Conservation (phyloP, 2,113 vertebrate species). For the Erinaceus europaeus region DNA sequence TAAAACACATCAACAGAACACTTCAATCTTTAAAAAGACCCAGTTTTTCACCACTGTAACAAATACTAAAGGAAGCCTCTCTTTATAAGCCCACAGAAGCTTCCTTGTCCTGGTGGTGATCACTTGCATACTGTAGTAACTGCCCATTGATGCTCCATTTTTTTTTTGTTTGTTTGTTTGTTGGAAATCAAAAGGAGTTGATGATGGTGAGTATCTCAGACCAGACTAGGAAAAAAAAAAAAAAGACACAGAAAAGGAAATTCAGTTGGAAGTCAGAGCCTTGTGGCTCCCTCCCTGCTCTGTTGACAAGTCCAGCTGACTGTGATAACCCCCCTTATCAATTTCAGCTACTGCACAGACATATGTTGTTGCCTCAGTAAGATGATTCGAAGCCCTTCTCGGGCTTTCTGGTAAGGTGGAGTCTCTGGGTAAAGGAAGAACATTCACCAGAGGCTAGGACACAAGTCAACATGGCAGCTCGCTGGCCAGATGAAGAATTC, state of each 20-base stretch:
- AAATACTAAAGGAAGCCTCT: not conserved
- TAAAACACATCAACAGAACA: not conserved
- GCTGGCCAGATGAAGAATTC: slow-evolving; percentile 29
- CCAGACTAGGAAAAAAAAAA: not conserved
- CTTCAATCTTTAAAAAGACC: no score
- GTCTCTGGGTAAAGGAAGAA: not conserved
- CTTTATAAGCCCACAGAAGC: not conserved
- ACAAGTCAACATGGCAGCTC: not conserved
- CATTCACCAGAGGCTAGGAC: slow-evolving; percentile 10
- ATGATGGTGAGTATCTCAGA: not conserved
- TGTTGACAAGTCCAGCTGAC: not conserved
- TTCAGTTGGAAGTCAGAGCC: not conserved
- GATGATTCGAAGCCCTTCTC: not conserved
- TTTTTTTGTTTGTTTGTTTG: no score
- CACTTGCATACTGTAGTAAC: not conserved
- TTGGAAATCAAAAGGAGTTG: not conserved
- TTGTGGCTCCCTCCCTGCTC: not conserved
- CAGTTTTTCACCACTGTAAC: not conserved
- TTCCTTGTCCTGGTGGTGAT: not conserved
- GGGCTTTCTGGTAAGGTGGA: not conserved
- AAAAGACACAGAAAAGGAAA: not conserved
- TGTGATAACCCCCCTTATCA: not conserved
- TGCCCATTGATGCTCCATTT: not conserved
- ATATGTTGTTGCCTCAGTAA: not conserved
- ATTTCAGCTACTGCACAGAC: not conserved